Evolutionary conservation across 2,888 invertebrate genomes (phyloP).

Genomic region (Crioceris asparagi): DNA sequence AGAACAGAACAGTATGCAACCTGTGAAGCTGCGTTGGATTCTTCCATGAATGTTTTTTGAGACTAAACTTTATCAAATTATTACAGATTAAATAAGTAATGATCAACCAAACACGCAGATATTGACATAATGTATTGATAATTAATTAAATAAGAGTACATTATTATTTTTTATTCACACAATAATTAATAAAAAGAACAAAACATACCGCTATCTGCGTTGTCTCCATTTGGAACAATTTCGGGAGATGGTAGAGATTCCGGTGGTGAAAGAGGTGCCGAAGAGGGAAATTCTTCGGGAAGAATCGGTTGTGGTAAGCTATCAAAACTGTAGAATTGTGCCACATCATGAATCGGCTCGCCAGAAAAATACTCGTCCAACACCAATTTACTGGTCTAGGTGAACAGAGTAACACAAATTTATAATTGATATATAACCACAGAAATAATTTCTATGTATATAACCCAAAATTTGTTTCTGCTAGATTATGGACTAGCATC

Average conservation of each 20-base stretch:
- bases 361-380: conserved; percentile 72
- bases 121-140: too few species aligned
- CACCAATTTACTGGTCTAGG: conserved; percentile 74
- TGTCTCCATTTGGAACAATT: conserved; percentile 21
- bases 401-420: conserved; percentile 11
- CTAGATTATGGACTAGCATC: too few species aligned
- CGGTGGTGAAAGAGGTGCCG: conserved; percentile 30
- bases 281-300: conserved; percentile 21
- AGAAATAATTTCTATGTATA: conserved; percentile 3
- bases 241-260: conserved; percentile 31
- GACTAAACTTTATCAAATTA: too few species aligned
- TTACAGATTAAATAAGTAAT: too few species aligned
- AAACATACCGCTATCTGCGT: conserved; percentile 12
- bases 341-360: conserved; percentile 35
- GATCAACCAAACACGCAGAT: too few species aligned
- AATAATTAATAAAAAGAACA: too few species aligned
- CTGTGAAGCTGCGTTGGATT: too few species aligned
- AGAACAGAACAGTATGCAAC: too few species aligned
- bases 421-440: conserved; percentile 8
- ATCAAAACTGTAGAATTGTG: conserved; percentile 37
- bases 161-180: too few species aligned
- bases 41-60: too few species aligned
- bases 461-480: not conserved
- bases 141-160: too few species aligned
- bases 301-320: conserved; percentile 34